Evolutionary conservation across 2,797 vertebrate genomes (phyloP).

Genomic region (Protonibea diacanthus): DNA sequence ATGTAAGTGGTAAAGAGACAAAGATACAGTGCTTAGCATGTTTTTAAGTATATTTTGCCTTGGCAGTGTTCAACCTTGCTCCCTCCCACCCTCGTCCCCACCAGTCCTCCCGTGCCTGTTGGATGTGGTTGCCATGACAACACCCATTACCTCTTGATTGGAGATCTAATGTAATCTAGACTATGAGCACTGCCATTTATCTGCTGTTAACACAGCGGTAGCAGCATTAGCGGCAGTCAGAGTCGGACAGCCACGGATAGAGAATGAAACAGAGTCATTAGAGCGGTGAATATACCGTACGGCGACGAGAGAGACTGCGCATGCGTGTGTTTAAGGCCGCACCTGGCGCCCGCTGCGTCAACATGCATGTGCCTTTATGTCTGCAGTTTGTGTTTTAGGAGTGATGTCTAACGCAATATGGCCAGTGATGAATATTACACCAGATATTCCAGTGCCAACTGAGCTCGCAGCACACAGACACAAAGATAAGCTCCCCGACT

Average conservation of each 20-base stretch:
- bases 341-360: neutral
- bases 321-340: neutral
- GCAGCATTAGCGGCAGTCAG: constrained; percentile 49
- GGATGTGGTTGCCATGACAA: constrained; percentile 67
- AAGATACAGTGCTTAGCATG: neutral
- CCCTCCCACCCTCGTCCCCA: no score
- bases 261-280: constrained; percentile 33
- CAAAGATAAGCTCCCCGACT: constrained; percentile 40
- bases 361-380: neutral
- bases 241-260: constrained; percentile 27
- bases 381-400: neutral
- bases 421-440: constrained; percentile 17
- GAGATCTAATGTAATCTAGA: constrained; percentile 64
- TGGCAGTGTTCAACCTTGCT: constrained; percentile 18
- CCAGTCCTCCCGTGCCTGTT: constrained; percentile 19
- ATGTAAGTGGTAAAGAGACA: neutral
- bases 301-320: neutral
- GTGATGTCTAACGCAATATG: constrained; percentile 8
- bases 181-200: constrained; percentile 63
- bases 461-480: constrained; percentile 40
- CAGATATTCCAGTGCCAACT: constrained; percentile 16
- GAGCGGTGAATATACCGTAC: constrained; percentile 1
- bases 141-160: constrained; percentile 69
- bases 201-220: constrained; percentile 57
- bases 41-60: constrained; percentile 14